A percentile compares a stretch with the other conserved stretches of the same genome.
Evolutionary conservation across 2,113 vertebrate species (phyloP).

Genomic region (Pluvialis apricaria): DNA sequence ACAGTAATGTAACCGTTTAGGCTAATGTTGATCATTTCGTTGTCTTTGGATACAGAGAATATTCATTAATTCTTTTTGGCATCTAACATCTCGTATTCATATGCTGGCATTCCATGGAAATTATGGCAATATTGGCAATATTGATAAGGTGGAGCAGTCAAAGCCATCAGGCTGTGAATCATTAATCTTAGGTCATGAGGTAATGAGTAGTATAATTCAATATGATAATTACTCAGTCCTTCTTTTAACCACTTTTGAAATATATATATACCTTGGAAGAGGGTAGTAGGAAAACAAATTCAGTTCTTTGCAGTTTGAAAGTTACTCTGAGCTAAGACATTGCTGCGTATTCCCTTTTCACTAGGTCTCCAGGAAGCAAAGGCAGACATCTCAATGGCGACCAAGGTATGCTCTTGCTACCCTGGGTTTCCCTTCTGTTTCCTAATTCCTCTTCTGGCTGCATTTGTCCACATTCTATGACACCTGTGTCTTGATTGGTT

Average conservation of each 20-base stretch:
- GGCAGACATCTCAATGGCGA: background rate
- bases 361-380: background rate
- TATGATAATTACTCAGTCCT: background rate
- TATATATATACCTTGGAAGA: too few species aligned
- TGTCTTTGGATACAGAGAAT: background rate
- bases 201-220: background rate
- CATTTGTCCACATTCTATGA: background rate
- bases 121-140: background rate
- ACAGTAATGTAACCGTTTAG: background rate
- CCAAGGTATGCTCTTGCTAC: background rate
- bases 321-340: background rate
- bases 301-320: background rate
- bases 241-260: too few species aligned
- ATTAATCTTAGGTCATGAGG: background rate
- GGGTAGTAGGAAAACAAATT: background rate
- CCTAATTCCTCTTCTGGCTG: background rate
- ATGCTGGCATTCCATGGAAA: background rate
- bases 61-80: background rate
- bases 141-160: background rate
- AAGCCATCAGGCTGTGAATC: background rate
- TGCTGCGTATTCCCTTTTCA: background rate
- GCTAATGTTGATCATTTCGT: background rate
- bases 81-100: background rate
- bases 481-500: background rate
- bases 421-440: background rate